Evolutionary conservation across 2,113 vertebrate species (phyloP), one percentile per base, ranked within the genome.

Genomic region (Rhizomys pruinosus): DNA sequence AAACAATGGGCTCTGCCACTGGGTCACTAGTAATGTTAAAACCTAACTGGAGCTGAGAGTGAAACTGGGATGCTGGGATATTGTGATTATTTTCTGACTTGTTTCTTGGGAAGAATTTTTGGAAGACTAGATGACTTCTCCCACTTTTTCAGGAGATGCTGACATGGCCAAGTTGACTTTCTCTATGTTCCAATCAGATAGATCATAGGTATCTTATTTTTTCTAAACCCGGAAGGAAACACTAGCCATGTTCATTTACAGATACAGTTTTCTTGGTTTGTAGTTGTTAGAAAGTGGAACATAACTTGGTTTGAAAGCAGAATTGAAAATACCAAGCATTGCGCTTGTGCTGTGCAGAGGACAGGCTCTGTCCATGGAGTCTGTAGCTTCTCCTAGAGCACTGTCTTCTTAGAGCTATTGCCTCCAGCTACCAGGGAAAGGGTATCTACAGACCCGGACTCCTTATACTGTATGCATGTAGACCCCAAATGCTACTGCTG

Each of bases 241-340:
- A 1, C 89, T 37, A 64, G 20, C 11, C 29, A 52, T 8, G 12
- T 79, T 19, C 71, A 68, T 55, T 23, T 23, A 55, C n/a, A 29
- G 12, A 73, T 61, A 59, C 15, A 71, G 22, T 84, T 81, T 74
- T 78, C n/a, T 34, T 29, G 37, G 0, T 37, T 74, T 59, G 2
- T 13, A 76, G 44, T 69, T 37, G 16, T 44, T 32, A 63, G 42
- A 69, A 68, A 94, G 42, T 64, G 23, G 23, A 61, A 79, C 82
- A 82, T 29, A 89, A 89, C 32, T 87, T 22, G 15, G 42, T 76
- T 95, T 94, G 74, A 66, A 92, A 81, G 8, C 27, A 78, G 68
- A 81, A 29, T 82, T 66, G 44, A 73, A 90, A 59, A 77, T 59
- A 17, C 79, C 74, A 86, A 22, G 42, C 69, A 47, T 88, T 72